Evolutionary conservation across 2,113 vertebrate species (phyloP).

Genomic region (Chionis minor): DNA sequence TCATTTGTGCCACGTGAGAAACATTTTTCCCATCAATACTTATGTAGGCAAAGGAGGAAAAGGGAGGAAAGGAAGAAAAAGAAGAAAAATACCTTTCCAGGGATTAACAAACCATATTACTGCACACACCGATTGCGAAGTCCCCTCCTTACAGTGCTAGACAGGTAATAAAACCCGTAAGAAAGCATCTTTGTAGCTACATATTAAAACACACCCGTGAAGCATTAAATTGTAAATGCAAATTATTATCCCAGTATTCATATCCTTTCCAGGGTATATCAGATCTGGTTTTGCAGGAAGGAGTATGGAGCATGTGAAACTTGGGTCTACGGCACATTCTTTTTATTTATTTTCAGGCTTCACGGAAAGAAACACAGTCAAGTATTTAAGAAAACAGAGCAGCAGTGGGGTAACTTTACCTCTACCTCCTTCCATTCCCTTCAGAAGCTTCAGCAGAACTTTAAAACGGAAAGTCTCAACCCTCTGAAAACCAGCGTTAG

Average conservation of each 20-base stretch:
- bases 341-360: neutral
- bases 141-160: neutral
- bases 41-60: neutral
- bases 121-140: neutral
- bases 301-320: neutral
- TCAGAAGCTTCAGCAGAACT: neutral
- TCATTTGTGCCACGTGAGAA: neutral
- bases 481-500: rapidly evolving
- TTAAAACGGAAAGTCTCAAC: rapidly evolving
- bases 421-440: neutral
- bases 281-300: neutral
- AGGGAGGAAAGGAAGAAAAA: neutral
- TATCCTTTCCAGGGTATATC: neutral
- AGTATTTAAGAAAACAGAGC: neutral
- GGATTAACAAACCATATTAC: neutral
- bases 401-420: neutral
- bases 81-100: neutral
- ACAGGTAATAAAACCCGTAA: neutral
- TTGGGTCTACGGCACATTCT: neutral
- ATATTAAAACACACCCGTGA: neutral
- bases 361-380: neutral
- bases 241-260: neutral
- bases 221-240: neutral
- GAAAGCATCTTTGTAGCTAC: neutral
- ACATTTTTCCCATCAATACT: neutral